Evolutionary conservation across 2,113 vertebrate genomes (phyloP), one percentile per base, ranked within the genome.

Genomic region (Siphamia tubifer): DNA sequence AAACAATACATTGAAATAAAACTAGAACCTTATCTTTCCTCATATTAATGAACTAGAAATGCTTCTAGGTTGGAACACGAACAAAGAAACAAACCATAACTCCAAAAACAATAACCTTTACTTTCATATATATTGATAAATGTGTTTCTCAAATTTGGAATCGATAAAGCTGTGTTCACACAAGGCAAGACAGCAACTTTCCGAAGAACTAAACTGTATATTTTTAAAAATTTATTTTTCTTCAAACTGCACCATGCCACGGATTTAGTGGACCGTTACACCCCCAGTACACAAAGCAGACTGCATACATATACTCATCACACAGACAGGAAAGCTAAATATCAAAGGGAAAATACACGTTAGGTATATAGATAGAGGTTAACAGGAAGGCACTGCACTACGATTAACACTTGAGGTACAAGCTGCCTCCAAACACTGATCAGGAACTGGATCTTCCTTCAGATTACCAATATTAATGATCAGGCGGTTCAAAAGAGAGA

Each of bases 401-500:
- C 72, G 58, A 54, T 54, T 31, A 83, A 89, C 58, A 88, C 58
- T 47, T 10, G 44, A 62, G 84, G 86, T 88, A 47, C 3, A 72
- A 86, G 86, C 52, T 85, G 77, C 83, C 86, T 82, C 85, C 60
- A 86, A 84, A 79, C 86, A 83, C 63, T 67, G 21, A 53, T 27
- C 68, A 42, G 3, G 27, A 65, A 24, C 40, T 38, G 47, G 25
- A 52, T 55, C 25, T 38, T 15, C 34, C 36, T 15, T 23, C 16
- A 25, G 10, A 17, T 73, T 28, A 52, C 1, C 15, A 16, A 5
- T 40, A 9, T 10, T 20, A 23, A 62, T 67, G 23, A 36, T 17
- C 28, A 54, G 35, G 16, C 49, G 13, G 20, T 23, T 74, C 19
- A 67, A 17, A 16, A 28, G 28, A 9, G 7, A 44, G 68, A 62